Evolutionary conservation across 2,888 invertebrate species (phyloP).

Genomic region (Tanypteryx hageni): DNA sequence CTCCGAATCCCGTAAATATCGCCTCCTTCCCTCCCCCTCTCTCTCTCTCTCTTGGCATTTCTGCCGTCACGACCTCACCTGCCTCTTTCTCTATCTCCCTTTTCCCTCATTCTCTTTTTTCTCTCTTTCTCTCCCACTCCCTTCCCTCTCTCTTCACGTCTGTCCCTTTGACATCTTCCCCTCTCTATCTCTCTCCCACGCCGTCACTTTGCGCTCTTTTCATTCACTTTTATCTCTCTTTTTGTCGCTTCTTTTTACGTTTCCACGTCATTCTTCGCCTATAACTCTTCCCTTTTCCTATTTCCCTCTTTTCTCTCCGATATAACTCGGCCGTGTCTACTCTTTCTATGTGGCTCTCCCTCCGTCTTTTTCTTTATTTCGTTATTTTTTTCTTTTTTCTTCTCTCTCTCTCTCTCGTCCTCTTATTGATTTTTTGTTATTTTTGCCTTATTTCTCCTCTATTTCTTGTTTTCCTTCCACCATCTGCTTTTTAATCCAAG

Average conservation of each 20-base stretch:
- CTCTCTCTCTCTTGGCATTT: not conserved
- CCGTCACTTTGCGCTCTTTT: no score
- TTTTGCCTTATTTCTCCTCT: not conserved
- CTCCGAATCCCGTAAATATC: conserved; percentile 40
- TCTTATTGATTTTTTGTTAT: not conserved
- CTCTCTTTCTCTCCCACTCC: not conserved
- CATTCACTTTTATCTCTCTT: not conserved
- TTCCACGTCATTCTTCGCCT: not conserved
- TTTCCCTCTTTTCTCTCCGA: not conserved
- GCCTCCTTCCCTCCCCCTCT: not conserved
- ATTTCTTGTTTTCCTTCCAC: not conserved
- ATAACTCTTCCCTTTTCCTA: not conserved
- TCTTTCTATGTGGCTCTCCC: not conserved
- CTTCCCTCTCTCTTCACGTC: not conserved
- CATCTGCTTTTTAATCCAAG: not conserved
- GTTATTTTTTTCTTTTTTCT: not conserved
- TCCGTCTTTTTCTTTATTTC: not conserved
- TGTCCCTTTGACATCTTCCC: not conserved
- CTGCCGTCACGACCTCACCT: not conserved
- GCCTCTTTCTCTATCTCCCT: not conserved
- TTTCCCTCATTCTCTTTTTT: not conserved
- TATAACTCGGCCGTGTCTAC: not conserved
- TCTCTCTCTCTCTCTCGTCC: not conserved
- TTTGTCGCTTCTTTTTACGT: not conserved
- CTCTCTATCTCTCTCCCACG: not conserved